Conservation (phyloP, 2,113 vertebrate species). For the Hylia prasina region DNA sequence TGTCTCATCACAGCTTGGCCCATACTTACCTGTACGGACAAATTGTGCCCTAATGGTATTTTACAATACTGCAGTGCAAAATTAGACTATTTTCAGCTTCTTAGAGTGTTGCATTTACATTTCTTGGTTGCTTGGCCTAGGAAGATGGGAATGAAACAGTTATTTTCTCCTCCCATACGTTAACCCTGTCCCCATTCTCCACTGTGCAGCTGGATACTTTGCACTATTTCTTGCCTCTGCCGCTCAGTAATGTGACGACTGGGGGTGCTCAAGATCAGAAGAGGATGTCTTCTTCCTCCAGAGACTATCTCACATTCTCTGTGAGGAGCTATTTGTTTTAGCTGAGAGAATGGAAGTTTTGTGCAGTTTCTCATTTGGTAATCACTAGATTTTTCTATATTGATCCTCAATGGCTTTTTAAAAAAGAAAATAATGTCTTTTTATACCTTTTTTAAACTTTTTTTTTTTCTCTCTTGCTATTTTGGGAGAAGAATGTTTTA, state of each 20-base stretch:
- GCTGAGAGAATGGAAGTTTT: slow-evolving; percentile 16
- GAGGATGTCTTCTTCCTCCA: slow-evolving; percentile 16
- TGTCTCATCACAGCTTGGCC: background rate
- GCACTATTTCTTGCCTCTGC: slow-evolving; percentile 12
- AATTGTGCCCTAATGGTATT: background rate
- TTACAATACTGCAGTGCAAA: background rate
- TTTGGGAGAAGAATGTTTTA: background rate
- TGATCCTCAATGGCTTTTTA: background rate
- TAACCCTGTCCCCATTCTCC: background rate
- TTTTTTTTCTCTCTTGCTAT: background rate
- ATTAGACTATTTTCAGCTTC: background rate
- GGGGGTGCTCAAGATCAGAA: slow-evolving; percentile 58
- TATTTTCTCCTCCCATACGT: background rate
- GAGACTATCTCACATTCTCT: background rate
- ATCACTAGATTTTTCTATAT: background rate
- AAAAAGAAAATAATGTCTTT: background rate
- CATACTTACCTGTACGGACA: background rate
- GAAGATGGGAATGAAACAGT: background rate
- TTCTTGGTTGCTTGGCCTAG: background rate
- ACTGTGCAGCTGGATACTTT: background rate
- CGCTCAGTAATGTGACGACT: slow-evolving; percentile 18
- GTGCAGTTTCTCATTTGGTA: background rate
- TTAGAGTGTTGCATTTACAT: background rate
- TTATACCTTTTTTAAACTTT: background rate
- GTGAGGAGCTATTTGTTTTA: slow-evolving; percentile 22